Conservation (phyloP, 2,113 vertebrate species). For the Marmota monax region DNA sequence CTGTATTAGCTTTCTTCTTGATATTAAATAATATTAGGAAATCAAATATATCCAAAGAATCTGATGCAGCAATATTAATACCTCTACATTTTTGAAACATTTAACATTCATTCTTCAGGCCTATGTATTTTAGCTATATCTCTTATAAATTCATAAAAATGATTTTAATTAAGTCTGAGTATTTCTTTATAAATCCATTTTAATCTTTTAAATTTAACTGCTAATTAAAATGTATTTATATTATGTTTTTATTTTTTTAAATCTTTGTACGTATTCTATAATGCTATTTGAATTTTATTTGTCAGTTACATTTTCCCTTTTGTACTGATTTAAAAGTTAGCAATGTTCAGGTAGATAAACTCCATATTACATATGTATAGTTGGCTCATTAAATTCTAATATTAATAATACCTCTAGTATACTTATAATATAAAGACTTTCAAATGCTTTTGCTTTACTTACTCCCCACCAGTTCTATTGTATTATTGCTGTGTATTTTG, state of each 20-base stretch:
- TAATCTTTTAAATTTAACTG: neutral
- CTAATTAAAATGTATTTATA: neutral
- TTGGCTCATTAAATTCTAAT: neutral
- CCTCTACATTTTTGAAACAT: neutral
- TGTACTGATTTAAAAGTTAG: neutral
- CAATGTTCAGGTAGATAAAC: neutral
- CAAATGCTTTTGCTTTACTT: neutral
- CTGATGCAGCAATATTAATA: neutral
- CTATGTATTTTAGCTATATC: neutral
- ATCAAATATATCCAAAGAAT: neutral
- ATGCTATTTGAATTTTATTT: neutral
- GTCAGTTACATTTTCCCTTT: neutral
- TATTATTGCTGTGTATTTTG: neutral
- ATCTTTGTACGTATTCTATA: neutral
- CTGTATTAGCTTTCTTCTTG: neutral
- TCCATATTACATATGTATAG: neutral
- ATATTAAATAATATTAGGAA: neutral
- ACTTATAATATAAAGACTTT: neutral
- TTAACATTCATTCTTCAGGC: neutral
- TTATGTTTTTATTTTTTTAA: neutral
- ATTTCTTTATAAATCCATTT: neutral
- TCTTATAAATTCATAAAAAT: neutral
- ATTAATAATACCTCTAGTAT: neutral
- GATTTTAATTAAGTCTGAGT: neutral
- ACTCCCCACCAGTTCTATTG: neutral